These are phyloP conservation scores for Peromyscus aztecus DNA, from an alignment of 2,797 vertebrate species.

Conservation along the genomic window DNA sequence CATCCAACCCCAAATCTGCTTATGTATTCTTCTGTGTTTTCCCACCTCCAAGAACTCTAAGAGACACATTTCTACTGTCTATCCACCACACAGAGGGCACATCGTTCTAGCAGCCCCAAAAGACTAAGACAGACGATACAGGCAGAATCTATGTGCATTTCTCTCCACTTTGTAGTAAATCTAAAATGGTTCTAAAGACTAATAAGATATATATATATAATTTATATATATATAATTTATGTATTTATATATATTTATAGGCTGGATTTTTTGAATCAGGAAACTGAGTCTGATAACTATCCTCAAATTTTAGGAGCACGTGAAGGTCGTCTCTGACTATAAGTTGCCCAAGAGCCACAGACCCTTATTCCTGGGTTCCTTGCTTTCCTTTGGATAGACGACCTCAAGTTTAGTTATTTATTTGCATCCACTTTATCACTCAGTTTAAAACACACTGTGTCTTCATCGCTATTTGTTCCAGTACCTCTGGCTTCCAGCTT, in stretches of 20 bases:
- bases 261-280: background rate
- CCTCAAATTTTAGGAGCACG: background rate
- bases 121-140: background rate
- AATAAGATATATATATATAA: background rate
- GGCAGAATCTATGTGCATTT: background rate
- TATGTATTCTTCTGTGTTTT: background rate
- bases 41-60: background rate
- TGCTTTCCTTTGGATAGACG: constrained; percentile 23
- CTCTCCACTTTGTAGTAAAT: background rate
- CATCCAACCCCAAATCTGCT: background rate
- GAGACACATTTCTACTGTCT: background rate
- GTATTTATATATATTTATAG: background rate
- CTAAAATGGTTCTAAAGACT: background rate
- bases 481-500: constrained; percentile 68
- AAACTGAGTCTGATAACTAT: constrained; percentile 1
- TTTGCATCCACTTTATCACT: constrained; percentile 69
- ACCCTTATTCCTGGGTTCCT: constrained; percentile 19
- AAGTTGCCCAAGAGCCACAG: background rate
- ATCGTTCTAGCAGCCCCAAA: background rate
- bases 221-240: background rate
- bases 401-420: constrained; percentile 60
- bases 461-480: constrained; percentile 64
- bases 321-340: background rate
- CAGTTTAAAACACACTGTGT: constrained; percentile 71
- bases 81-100: background rate